Evolutionary conservation across 2,797 vertebrate genomes (phyloP).

Genomic region (Danio tinwini): DNA sequence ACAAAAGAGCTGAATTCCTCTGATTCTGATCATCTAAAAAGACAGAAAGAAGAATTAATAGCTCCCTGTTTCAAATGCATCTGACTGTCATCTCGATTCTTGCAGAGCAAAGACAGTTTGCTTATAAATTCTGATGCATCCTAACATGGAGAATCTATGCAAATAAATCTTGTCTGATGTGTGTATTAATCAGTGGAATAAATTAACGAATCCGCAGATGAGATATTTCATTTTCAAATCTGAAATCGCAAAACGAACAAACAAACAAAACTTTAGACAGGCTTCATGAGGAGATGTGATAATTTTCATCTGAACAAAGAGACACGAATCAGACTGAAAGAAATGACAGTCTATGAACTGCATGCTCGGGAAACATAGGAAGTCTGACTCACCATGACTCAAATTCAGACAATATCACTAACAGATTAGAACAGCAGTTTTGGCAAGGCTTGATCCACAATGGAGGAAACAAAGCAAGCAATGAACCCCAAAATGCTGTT

Average conservation of each 20-base stretch:
- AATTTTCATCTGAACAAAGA: conserved; percentile 39
- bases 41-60: conserved; percentile 57
- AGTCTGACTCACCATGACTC: conserved; percentile 29
- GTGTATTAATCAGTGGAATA: conserved; percentile 14
- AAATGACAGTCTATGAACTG: conserved; percentile 31
- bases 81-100: conserved; percentile 5
- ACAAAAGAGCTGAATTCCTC: conserved; percentile 28
- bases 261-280: conserved; percentile 38
- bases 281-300: conserved; percentile 46
- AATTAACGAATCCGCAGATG: conserved; percentile 49
- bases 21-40: conserved; percentile 49
- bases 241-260: conserved; percentile 17
- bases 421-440: conserved; percentile 9
- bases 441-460: conserved; percentile 5
- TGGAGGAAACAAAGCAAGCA: background rate
- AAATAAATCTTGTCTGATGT: conserved; percentile 12
- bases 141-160: conserved; percentile 31
- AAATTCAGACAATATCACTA: conserved; percentile 46
- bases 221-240: conserved; percentile 51
- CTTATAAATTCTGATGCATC: conserved; percentile 51
- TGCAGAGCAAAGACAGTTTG: conserved; percentile 43
- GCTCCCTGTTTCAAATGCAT: conserved; percentile 46
- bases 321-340: conserved; percentile 25
- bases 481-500: background rate
- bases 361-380: conserved; percentile 15